Conservation (phyloP, 2,797 vertebrate genomes). For the Philypnodon macrostomus region DNA sequence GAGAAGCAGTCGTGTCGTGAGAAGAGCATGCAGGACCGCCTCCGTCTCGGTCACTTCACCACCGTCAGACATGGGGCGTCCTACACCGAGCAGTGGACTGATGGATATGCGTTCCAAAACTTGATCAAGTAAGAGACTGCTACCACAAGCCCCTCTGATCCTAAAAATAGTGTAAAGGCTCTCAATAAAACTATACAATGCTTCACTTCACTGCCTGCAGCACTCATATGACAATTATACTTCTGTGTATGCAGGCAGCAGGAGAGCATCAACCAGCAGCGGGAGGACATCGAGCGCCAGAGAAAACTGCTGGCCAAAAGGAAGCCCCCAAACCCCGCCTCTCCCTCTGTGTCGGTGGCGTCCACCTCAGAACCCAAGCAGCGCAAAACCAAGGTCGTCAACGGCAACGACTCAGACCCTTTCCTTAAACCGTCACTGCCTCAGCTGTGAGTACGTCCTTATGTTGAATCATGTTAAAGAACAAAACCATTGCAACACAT, state of each 20-base stretch:
- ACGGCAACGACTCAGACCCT: constrained; percentile 96
- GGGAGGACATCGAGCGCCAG: constrained; percentile 97
- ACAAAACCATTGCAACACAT: neutral
- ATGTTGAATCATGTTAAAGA: neutral
- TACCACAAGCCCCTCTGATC: neutral
- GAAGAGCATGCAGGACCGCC: constrained; percentile 99
- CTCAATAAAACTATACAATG: neutral
- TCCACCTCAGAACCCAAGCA: constrained; percentile 95
- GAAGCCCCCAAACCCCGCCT: constrained; percentile 92
- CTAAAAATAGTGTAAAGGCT: neutral
- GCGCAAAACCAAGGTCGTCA: constrained; percentile 97
- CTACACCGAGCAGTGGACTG: constrained; percentile 99
- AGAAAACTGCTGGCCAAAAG: constrained; percentile 96
- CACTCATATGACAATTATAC: neutral
- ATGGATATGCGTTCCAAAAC: constrained; percentile 99
- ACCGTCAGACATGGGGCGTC: constrained; percentile 97
- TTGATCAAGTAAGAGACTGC: constrained; percentile 91
- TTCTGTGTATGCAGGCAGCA: constrained; percentile 82
- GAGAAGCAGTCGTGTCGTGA: constrained; percentile 97
- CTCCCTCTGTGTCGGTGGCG: constrained; percentile 84
- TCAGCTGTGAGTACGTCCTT: constrained; percentile 83
- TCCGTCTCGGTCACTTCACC: constrained; percentile 97
- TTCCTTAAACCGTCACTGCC: constrained; percentile 96
- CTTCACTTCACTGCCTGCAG: constrained; percentile 5
- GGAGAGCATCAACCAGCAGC: constrained; percentile 98